These are phyloP conservation scores for Plutomurus gul DNA, from an alignment of 1,140 invertebrate genomes.

Conservation along the genomic window DNA sequence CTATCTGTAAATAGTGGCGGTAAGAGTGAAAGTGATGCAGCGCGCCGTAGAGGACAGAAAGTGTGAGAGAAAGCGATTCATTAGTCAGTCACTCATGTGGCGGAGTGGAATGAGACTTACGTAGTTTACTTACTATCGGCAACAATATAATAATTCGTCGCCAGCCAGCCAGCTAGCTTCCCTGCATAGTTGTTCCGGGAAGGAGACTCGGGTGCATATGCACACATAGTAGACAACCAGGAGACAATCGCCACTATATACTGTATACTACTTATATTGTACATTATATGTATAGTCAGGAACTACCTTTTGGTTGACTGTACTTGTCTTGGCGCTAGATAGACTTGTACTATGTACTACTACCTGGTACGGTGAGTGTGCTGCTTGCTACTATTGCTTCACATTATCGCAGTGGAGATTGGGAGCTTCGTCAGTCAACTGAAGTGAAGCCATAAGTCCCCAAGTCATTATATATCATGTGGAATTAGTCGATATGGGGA, in stretches of 20 bases:
- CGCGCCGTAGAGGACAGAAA: background rate
- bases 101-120: background rate
- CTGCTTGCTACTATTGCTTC: background rate
- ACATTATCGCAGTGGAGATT: background rate
- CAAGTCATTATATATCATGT: constrained; percentile 51
- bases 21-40: background rate
- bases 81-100: background rate
- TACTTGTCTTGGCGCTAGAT: background rate
- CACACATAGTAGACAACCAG: too few species aligned
- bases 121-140: background rate
- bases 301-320: background rate
- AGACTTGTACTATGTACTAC: background rate
- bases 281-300: background rate
- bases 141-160: background rate
- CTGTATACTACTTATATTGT: background rate
- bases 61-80: constrained; percentile 2
- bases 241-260: background rate
- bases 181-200: too few species aligned
- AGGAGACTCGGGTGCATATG: too few species aligned
- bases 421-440: constrained; percentile 27
- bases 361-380: background rate
- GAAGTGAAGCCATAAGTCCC: constrained; percentile 40
- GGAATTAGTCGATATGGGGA: constrained; percentile 52
- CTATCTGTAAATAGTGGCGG: too few species aligned
- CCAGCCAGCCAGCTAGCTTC: too few species aligned